Base-by-base conservation (phyloP, 2,888 invertebrate species). In the Steromphala cineraria region DNA sequence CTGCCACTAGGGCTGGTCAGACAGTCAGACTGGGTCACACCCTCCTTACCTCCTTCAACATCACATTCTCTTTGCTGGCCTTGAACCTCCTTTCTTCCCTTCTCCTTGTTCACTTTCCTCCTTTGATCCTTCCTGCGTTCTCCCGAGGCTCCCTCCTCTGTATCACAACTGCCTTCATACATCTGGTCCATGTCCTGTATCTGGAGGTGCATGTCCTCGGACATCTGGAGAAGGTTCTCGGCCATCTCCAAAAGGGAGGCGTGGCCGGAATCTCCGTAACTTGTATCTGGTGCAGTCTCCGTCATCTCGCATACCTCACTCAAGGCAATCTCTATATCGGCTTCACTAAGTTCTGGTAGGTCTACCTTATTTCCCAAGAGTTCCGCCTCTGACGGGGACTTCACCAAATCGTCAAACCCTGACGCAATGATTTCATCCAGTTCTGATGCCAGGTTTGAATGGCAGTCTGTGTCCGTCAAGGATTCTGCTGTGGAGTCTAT, bases 181-280 rank as follows among this genome's bases (percentile, higher is more conserved):
- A 46, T 74, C 55, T 40, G 8, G 8, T 78, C 79, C 5, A 67
- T 67, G 31, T 74, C 79, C 67, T 80, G 77, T 17, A 85, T 83
- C 62, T 82, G 79, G 28, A 78, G 81, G 79, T 87, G 86, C 85
- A 87, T 86, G 75, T 87, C 85, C 10, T 85, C 81, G 8, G 88
- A 89, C 87, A 89, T 87, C 79, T 89, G 87, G 55, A 90, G 75
- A 62, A 90, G 74, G 79, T 87, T 88, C 77, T 90, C 89, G 21
- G 90, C 87, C 88, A 90, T 88, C 83, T 90, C 87, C 76, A 88
- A 77, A 56, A 89, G 83, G 2, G 87, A 87, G 19, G 84, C 83
- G n/a, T 83, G 82, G 78, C 82, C 83, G 67, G 80, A 74, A 36
- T 78, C 81, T 13, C 55, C 74, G 10, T 62, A 24, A 21, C 62